Evolutionary conservation across 1,140 invertebrate species (phyloP), one percentile per base, ranked within the genome.

Genomic region (Philotrypesis tridentata): DNA sequence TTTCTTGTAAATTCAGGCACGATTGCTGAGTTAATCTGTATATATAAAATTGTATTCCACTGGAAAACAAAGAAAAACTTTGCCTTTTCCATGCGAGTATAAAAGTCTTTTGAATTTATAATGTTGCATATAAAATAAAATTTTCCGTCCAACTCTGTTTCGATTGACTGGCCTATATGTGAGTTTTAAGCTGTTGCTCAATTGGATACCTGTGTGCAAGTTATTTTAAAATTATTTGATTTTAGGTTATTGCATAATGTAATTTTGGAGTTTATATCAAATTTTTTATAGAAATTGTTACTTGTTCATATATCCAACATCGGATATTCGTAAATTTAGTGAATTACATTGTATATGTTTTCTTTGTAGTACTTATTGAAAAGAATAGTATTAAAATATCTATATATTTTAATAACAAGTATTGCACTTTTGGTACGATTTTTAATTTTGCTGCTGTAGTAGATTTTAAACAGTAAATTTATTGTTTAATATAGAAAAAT

Each of bases 1-100:
- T 60, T 79, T 21, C 21, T 74, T 21, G 27, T 55, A 31, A 21
- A 76, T 63, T 63, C 65, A 79, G 81, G 75, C 75, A 82, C 68
- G 7, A 63, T 63, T 31, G 67, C 33, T 33, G 17, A 72, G 21
- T 77, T 76, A 11, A 0, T 77, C 12, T 31, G 31, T 71, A 48
- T 25, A 60, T 23, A 70, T 55, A 74, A 61, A 74, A 74, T 61
- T 74, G 33, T 9, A 43, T 17, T 25, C 9, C 40, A 25, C 1
- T 72, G 11, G 8, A n/a, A 72, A 37, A 72, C 70, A 72, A 43
- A 72, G 70, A 43, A 72, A 43, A 72, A 5, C 23, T 40, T 72
- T 70, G 67, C 40, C 70, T 48, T 48, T 72, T 40, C 48, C 8
- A 7, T 48, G 33, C 31, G 14, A 17, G 14, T n/a, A 40, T 37